phyloP scores from a whole-genome alignment of 2,113 vertebrate species.

The Tetraodon nigroviridis region DNA sequence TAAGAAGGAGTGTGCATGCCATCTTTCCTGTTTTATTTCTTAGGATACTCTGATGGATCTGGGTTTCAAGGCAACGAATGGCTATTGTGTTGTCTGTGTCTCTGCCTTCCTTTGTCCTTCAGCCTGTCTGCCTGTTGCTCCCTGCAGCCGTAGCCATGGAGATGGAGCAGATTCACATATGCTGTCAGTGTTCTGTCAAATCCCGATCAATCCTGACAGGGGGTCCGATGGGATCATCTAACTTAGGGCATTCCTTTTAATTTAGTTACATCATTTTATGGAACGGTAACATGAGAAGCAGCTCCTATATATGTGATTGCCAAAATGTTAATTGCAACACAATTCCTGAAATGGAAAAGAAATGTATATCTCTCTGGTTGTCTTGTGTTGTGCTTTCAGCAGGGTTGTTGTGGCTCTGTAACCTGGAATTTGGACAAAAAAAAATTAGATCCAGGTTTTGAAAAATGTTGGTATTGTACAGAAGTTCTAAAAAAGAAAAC shows the following conservation, averaged over 20 bases:
- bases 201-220: neutral
- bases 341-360: conserved; percentile 11
- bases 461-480: conserved; percentile 45
- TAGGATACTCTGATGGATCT: neutral
- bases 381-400: conserved; percentile 39
- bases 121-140: conserved; percentile 23
- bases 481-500: conserved; percentile 29
- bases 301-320: conserved; percentile 24
- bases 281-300: conserved; percentile 26
- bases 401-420: conserved; percentile 28
- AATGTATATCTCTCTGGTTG: conserved; percentile 16
- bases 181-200: conserved; percentile 1
- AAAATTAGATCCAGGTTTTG: conserved; percentile 11
- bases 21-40: neutral
- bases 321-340: conserved; percentile 30
- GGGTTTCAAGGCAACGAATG: neutral
- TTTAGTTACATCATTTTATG: conserved; percentile 23
- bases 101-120: conserved; percentile 18
- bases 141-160: neutral
- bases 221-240: neutral
- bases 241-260: conserved; percentile 34
- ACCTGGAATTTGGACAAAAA: neutral
- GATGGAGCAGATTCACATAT: neutral
- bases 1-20: neutral
- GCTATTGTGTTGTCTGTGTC: neutral